Evolutionary conservation across 2,888 invertebrate genomes (phyloP).

Genomic region (Pasiphila rectangulata): DNA sequence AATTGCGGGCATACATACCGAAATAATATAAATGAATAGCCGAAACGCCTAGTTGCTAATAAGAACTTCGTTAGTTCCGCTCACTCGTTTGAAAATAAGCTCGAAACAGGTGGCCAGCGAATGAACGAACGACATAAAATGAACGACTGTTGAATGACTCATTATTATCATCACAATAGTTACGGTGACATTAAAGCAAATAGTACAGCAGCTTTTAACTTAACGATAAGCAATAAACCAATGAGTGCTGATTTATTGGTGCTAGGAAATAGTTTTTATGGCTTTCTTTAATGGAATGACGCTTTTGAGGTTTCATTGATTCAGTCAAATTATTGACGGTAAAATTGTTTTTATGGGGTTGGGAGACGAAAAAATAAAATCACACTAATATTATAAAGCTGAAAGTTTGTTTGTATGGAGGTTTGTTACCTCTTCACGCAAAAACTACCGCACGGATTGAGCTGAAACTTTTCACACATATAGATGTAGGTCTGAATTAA

Average conservation of each 20-base stretch:
- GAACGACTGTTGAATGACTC: constrained; percentile 23
- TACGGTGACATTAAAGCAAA: constrained; percentile 32
- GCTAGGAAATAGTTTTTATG: constrained; percentile 35
- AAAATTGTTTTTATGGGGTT: background rate
- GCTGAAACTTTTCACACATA: too few relatives aligned
- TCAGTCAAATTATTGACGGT: background rate
- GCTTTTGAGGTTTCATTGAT: constrained; percentile 5
- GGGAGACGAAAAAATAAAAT: background rate
- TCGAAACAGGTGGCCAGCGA: constrained; percentile 13
- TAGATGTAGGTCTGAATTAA: too few relatives aligned
- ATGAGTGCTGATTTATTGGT: constrained; percentile 41
- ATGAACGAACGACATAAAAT: constrained; percentile 6
- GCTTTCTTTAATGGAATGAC: constrained; percentile 25
- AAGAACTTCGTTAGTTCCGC: too few relatives aligned
- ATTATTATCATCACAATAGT: constrained; percentile 34
- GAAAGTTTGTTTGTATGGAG: too few relatives aligned
- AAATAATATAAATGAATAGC: too few relatives aligned
- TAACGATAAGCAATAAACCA: constrained; percentile 45
- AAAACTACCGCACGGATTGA: too few relatives aligned
- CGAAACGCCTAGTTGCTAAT: too few relatives aligned
- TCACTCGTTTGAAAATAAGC: background rate
- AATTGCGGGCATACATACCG: too few relatives aligned
- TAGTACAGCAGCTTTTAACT: constrained; percentile 41
- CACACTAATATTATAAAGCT: too few relatives aligned
- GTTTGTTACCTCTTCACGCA: too few relatives aligned